These are phyloP conservation scores for Megalopta genalis DNA, from an alignment of 1,140 invertebrate species.

Conservation along the genomic window DNA sequence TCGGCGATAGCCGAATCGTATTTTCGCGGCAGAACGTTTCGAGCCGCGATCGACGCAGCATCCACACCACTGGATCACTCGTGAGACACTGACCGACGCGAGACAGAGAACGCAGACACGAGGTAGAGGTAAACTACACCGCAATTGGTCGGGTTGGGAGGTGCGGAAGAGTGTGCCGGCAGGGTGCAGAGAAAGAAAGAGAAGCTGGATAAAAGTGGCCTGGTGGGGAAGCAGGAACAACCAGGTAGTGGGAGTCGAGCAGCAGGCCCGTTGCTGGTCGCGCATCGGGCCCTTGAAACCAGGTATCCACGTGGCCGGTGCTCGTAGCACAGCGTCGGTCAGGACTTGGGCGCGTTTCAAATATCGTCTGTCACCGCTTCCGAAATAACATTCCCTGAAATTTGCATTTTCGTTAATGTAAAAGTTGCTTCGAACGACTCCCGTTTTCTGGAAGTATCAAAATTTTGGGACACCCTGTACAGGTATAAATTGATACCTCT, in stretches of 20 bases:
- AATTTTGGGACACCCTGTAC: too few relatives aligned
- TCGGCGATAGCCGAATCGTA: neutral
- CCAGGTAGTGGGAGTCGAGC: slow-evolving; percentile 58
- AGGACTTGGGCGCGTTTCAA: too few relatives aligned
- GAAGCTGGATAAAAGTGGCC: slow-evolving; percentile 37
- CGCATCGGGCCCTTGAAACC: slow-evolving; percentile 47
- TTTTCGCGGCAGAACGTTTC: neutral
- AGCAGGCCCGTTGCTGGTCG: slow-evolving; percentile 24
- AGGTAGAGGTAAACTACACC: slow-evolving; percentile 67
- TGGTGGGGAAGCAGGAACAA: slow-evolving; percentile 41
- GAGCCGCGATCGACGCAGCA: slow-evolving; percentile 52
- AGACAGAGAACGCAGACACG: slow-evolving; percentile 62
- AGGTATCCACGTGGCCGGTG: slow-evolving; percentile 62
- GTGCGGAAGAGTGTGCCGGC: slow-evolving; percentile 43
- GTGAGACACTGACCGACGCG: slow-evolving; percentile 68
- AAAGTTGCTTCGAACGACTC: too few relatives aligned
- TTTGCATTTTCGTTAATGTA: too few relatives aligned
- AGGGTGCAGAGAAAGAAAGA: slow-evolving; percentile 35
- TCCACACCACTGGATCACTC: slow-evolving; percentile 69
- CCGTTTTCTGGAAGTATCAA: too few relatives aligned
- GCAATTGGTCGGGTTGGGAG: slow-evolving; percentile 63
- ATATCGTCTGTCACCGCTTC: too few relatives aligned
- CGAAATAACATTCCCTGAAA: too few relatives aligned
- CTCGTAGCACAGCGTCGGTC: slow-evolving; percentile 36
- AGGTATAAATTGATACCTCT: too few relatives aligned